These are phyloP conservation scores for Cyrtorhinus lividipennis DNA, from an alignment of 1,140 invertebrate species.

Conservation along the genomic window DNA sequence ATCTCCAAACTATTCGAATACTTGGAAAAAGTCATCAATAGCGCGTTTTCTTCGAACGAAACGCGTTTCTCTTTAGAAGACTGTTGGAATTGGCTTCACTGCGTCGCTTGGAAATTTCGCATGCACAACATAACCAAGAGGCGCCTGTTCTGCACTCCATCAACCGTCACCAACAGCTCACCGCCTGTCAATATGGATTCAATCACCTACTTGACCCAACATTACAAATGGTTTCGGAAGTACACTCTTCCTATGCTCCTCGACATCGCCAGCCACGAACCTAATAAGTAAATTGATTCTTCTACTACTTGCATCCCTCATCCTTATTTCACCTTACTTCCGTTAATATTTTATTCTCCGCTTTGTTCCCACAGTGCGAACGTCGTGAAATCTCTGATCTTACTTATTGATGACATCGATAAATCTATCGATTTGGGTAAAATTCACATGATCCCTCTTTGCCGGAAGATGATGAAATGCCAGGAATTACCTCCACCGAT, in stretches of 20 bases:
- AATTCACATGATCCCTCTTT: slow-evolving; percentile 12
- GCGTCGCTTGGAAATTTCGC: slow-evolving; percentile 20
- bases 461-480: background rate
- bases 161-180: background rate
- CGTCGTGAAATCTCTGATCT: background rate
- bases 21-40: slow-evolving; percentile 17
- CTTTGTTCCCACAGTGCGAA: background rate
- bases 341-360: too few relatives aligned
- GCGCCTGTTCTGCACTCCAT: slow-evolving; percentile 7
- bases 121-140: background rate
- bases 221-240: slow-evolving; percentile 24
- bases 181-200: slow-evolving; percentile 18
- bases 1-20: background rate
- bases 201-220: slow-evolving; percentile 16
- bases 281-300: slow-evolving; percentile 12
- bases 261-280: background rate
- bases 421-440: slow-evolving; percentile 3
- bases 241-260: slow-evolving; percentile 20
- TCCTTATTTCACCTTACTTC: too few relatives aligned
- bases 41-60: background rate
- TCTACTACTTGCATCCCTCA: too few relatives aligned
- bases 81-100: slow-evolving; percentile 14
- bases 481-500: slow-evolving; percentile 8
- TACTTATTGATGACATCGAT: slow-evolving; percentile 10
- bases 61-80: background rate